Evolutionary conservation across 2,888 invertebrate genomes (phyloP).

Genomic region (Lepetodrilus schrolli): DNA sequence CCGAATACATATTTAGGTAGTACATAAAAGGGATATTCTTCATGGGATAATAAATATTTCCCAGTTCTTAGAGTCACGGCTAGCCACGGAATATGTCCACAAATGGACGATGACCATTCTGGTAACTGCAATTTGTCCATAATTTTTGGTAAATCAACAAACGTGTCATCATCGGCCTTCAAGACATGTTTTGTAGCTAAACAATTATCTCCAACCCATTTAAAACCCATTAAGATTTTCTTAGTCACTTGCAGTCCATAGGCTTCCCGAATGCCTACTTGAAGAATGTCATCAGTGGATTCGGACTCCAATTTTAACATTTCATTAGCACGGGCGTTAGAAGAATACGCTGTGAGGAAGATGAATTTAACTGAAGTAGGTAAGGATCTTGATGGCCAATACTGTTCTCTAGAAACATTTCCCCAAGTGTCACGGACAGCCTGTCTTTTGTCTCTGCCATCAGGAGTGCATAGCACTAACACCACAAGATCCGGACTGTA

Average conservation of each 20-base stretch:
- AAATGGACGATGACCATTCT: neutral
- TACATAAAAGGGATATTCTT: neutral
- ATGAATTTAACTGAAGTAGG: neutral
- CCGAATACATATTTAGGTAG: neutral
- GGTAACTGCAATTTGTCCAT: neutral
- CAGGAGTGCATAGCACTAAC: neutral
- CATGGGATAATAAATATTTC: neutral
- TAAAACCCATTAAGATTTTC: neutral
- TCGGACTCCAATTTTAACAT: neutral
- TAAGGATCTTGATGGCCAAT: neutral
- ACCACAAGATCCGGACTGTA: neutral
- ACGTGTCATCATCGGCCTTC: neutral
- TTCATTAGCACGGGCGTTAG: neutral
- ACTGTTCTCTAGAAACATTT: neutral
- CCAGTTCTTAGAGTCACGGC: neutral
- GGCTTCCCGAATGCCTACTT: neutral
- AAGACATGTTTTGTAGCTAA: neutral
- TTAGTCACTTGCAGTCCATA: neutral
- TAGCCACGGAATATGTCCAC: neutral
- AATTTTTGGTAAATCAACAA: neutral
- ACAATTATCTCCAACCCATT: neutral
- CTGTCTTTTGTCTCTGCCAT: neutral
- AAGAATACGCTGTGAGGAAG: neutral
- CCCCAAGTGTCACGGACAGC: constrained; percentile 5
- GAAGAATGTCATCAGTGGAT: neutral